Evolutionary conservation across 2,113 vertebrate species (phyloP), one percentile per base, ranked within the genome.

Genomic region (Osmerus mordax): DNA sequence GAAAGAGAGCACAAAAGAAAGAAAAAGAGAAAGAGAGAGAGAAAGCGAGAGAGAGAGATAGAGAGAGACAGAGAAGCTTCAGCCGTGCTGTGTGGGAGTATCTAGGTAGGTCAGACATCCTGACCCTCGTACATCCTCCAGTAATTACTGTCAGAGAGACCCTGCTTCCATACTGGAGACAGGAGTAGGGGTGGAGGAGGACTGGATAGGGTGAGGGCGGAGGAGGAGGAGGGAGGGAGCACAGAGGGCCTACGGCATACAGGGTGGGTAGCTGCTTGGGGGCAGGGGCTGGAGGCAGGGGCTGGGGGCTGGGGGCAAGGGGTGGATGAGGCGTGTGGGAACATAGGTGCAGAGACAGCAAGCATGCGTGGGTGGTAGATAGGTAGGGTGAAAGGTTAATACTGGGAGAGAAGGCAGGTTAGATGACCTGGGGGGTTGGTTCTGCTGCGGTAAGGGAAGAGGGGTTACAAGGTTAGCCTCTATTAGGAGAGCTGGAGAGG

Each of bases 131-230:
- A 25, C 23, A 21, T 62, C 60, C 23, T 62, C 11, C 13, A 62
- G 25, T 62, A 62, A 62, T 62, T 62, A 62, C 23, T 25, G 60
- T 29, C 60, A 64, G 62, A 64, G 62, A 18, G 18, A 64, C 29
- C 18, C 18, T 14, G 21, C 29, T 36, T 3, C 18, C 12, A 29
- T 15, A 36, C 29, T 8, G 55, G 62, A 64, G 29, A 64, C 28
- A 64, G 23, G 14, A 51, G 18, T 16, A 21, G 28, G 6, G 29
- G 9, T 12, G 54, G 41, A 11, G 67, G n/a, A 36, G 54, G 55
- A 28, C 23, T 12, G 67, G 52, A 16, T 21, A 1, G 53, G 6
- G 53, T 21, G 51, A 9, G 67, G 18, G 29, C 16, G 36, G 36
- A n/a, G 51, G 21, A 41, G 21, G 65, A 51, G 65, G 3, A 12